A percentile compares a stretch with the other conserved stretches of the same genome.
Evolutionary conservation across 2,113 vertebrate genomes (phyloP).

Genomic region (Lutjanus erythropterus): DNA sequence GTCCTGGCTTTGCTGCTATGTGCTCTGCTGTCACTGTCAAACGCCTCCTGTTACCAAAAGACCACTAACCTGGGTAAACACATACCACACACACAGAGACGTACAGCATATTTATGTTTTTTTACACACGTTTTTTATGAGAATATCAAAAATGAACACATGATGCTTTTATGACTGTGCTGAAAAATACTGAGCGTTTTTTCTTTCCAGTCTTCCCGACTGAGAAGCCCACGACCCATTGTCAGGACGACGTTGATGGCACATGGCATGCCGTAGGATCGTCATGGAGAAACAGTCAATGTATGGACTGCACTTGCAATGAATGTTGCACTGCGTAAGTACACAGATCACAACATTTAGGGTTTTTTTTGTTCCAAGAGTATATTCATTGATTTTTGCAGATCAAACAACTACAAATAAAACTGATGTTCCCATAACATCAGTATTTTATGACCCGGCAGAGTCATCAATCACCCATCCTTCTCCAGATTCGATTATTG

Average conservation of each 20-base stretch:
- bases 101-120: no score
- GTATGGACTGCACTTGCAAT: conserved; percentile 44
- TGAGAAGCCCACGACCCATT: conserved; percentile 48
- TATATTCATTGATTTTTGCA: no score
- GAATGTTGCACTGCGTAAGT: conserved; percentile 60
- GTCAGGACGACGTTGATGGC: conserved; percentile 47
- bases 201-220: neutral
- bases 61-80: accelerated
- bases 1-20: conserved; percentile 58
- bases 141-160: neutral
- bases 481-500: no score
- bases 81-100: neutral
- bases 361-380: no score
- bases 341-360: neutral
- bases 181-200: neutral
- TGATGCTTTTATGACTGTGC: neutral
- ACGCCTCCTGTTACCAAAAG: accelerated
- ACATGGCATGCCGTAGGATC: conserved; percentile 65
- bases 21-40: conserved; percentile 41
- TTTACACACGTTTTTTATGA: neutral
- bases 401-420: no score
- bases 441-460: no score
- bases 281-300: conserved; percentile 66
- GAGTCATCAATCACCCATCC: no score
- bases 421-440: no score